Evolutionary conservation across 2,888 invertebrate species (phyloP).

Genomic region (Nymphalis polychloros): DNA sequence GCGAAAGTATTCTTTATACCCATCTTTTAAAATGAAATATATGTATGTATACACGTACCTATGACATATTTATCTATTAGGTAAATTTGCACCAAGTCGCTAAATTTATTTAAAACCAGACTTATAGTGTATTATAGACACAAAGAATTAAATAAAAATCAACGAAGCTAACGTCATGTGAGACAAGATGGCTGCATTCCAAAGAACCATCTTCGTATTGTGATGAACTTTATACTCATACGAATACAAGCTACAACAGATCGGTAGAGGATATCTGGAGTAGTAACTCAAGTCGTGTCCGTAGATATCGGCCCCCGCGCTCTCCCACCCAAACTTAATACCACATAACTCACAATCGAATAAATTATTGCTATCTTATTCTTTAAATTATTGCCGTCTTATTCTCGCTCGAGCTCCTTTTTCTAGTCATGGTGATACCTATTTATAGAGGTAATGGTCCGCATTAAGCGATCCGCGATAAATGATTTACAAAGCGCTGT

Average conservation of each 20-base stretch:
- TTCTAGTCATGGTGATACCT: slow-evolving; percentile 38
- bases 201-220: slow-evolving; percentile 30
- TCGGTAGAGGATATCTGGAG: slow-evolving; percentile 41
- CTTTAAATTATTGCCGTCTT: slow-evolving; percentile 44
- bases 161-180: slow-evolving; percentile 40
- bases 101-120: slow-evolving; percentile 12
- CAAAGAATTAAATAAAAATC: slow-evolving; percentile 37
- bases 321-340: slow-evolving; percentile 71
- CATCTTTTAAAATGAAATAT: no score
- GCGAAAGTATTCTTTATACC: no score
- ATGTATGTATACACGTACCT: no score
- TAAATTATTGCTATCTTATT: slow-evolving; percentile 73
- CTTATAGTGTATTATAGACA: slow-evolving; percentile 31
- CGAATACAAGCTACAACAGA: slow-evolving; percentile 32
- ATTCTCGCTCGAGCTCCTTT: slow-evolving; percentile 61
- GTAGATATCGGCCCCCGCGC: slow-evolving; percentile 55
- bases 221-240: slow-evolving; percentile 33
- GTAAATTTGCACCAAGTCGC: neutral
- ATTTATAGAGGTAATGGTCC: slow-evolving; percentile 36
- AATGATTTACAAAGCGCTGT: slow-evolving; percentile 44
- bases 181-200: slow-evolving; percentile 52
- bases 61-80: neutral
- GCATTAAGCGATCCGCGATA: slow-evolving; percentile 50
- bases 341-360: slow-evolving; percentile 73
- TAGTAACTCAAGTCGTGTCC: slow-evolving; percentile 50